These are phyloP conservation scores for Kryptolebias ocellatus DNA, from an alignment of 2,797 vertebrate genomes.

Conservation along the genomic window DNA sequence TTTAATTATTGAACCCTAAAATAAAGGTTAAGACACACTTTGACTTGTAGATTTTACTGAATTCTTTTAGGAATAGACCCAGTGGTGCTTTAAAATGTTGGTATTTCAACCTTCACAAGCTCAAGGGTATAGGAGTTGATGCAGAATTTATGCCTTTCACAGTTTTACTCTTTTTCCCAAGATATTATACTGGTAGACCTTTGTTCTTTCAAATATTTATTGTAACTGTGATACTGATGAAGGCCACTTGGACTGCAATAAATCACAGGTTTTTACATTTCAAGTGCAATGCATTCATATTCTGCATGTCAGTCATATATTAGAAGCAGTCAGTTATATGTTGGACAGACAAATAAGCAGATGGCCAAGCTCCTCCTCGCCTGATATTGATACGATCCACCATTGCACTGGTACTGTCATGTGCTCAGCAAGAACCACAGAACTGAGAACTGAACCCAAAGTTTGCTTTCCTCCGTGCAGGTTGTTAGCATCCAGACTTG, in stretches of 20 bases:
- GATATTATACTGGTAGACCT: not conserved
- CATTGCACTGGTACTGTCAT: slow-evolving; percentile 90
- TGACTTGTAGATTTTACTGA: slow-evolving; percentile 3
- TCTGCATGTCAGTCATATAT: not conserved
- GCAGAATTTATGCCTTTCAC: not conserved
- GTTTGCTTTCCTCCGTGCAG: slow-evolving; percentile 11
- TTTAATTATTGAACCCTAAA: slow-evolving; percentile 17
- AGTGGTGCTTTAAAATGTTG: not conserved
- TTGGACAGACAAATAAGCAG: slow-evolving; percentile 90
- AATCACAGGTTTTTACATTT: no score
- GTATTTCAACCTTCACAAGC: slow-evolving; percentile 9
- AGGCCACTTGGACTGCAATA: no score
- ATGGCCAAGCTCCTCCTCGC: slow-evolving; percentile 87
- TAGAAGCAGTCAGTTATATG: slow-evolving; percentile 86
- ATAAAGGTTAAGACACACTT: not conserved
- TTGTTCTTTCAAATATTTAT: not conserved
- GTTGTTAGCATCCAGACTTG: slow-evolving; percentile 37
- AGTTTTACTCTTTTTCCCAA: not conserved
- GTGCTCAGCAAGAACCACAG: slow-evolving; percentile 95
- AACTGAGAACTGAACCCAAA: slow-evolving; percentile 85
- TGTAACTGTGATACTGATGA: no score
- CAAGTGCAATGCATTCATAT: no score
- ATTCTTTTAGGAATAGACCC: slow-evolving; percentile 13
- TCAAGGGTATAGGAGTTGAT: slow-evolving; percentile 1
- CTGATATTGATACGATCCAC: slow-evolving; percentile 94